phyloP scores from a whole-genome alignment of 2,888 invertebrate genomes.

The Cordilura impudica region DNA sequence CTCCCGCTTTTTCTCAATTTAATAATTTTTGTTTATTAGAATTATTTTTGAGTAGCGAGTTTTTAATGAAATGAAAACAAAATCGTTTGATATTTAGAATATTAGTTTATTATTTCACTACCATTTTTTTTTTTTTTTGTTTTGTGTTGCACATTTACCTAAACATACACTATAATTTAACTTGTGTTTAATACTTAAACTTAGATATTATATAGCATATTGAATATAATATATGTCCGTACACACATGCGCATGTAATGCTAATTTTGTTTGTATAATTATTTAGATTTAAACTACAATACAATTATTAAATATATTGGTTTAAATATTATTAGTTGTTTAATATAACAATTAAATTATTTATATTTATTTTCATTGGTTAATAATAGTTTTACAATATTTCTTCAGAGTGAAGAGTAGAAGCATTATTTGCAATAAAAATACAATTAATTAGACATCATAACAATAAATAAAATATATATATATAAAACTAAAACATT shows the following conservation, averaged over 20 bases:
- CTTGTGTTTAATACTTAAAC: constrained; percentile 30
- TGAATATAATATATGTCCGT: not conserved
- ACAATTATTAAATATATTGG: constrained; percentile 15
- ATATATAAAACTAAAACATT: constrained; percentile 18
- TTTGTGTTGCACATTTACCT: constrained; percentile 31
- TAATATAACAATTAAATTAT: not conserved
- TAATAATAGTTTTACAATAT: constrained; percentile 2
- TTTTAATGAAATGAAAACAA: not conserved
- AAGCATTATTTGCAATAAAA: not conserved
- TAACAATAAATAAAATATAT: constrained; percentile 42
- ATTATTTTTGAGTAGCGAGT: no score
- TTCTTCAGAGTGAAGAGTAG: not conserved
- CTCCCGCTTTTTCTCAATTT: not conserved
- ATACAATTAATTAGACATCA: not conserved
- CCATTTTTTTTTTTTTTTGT: no score
- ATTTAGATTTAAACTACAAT: constrained; percentile 34
- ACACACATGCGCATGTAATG: constrained; percentile 5
- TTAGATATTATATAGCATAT: constrained; percentile 16
- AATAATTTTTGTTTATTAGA: not conserved
- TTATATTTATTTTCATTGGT: constrained; percentile 4
- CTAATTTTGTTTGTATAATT: constrained; percentile 15
- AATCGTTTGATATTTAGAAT: not conserved
- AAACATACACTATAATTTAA: constrained; percentile 2
- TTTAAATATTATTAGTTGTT: not conserved
- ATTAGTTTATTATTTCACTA: constrained; percentile 21